Percentiles rank a stretch among this genome's conserved stretches.
phyloP scores from a whole-genome alignment of 2,888 invertebrate species.

The Troilus luridus region DNA sequence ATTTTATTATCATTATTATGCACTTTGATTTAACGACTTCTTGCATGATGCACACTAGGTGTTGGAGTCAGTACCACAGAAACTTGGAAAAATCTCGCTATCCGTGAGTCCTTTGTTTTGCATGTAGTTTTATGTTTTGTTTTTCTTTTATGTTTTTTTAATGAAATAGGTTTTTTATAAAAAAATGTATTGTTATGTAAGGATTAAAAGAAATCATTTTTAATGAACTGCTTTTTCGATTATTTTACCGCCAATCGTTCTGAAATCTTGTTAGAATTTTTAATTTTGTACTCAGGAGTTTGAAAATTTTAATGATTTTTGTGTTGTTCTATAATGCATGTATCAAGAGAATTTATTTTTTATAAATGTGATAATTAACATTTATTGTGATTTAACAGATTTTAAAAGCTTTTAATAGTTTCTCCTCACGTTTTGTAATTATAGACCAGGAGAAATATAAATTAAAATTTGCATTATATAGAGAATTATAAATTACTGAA shows the following conservation, averaged over 20 bases:
- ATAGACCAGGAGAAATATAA: not conserved
- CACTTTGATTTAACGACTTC: constrained; percentile 54
- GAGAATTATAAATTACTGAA: no score
- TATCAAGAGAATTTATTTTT: not conserved
- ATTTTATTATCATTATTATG: not conserved
- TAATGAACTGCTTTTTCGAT: not conserved
- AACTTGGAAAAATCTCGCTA: constrained; percentile 55
- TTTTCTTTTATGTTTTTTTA: constrained; percentile 15
- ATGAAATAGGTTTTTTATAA: not conserved
- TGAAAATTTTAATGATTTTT: not conserved
- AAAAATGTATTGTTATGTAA: not conserved
- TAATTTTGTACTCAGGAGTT: not conserved
- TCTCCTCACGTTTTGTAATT: not conserved
- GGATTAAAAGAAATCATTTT: not conserved
- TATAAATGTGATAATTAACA: no score
- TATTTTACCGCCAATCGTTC: not conserved
- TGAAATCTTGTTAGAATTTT: not conserved
- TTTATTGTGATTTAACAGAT: not conserved
- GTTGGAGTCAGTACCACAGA: constrained; percentile 57
- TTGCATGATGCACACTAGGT: constrained; percentile 64
- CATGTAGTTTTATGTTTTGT: constrained; percentile 45
- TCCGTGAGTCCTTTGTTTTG: constrained; percentile 58
- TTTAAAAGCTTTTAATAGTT: not conserved
- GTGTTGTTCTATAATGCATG: not conserved
- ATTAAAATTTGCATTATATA: no score